Evolutionary conservation across 2,797 vertebrate species (phyloP).

Genomic region (Brotula barbata): DNA sequence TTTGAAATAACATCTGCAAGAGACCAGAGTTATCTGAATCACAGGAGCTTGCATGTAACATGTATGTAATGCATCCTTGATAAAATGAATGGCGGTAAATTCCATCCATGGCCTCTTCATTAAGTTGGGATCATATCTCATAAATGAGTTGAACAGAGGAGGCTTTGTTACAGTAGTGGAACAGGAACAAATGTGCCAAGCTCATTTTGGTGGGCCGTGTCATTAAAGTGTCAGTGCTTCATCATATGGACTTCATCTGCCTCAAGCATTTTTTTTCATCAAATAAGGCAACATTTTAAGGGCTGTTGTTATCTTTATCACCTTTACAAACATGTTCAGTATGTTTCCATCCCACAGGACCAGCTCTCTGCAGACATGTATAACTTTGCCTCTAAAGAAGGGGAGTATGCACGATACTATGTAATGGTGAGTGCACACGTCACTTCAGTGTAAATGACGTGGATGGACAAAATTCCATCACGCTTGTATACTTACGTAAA

Average conservation of each 20-base stretch:
- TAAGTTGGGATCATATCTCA: slow-evolving; percentile 35
- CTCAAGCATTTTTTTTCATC: no score
- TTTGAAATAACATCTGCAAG: not conserved
- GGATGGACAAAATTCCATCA: not conserved
- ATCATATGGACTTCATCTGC: slow-evolving; percentile 41
- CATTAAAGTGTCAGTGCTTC: slow-evolving; percentile 48
- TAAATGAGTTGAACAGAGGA: slow-evolving; percentile 47
- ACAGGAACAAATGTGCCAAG: slow-evolving; percentile 5
- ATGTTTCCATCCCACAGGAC: slow-evolving; percentile 79
- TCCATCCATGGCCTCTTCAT: slow-evolving; percentile 34
- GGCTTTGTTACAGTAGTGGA: slow-evolving; percentile 37
- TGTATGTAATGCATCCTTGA: not conserved
- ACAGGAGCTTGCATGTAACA: not conserved
- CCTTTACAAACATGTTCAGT: slow-evolving; percentile 10
- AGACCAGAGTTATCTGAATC: not conserved
- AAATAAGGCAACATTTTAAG: no score
- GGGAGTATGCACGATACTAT: slow-evolving; percentile 90
- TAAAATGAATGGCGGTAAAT: slow-evolving; percentile 9
- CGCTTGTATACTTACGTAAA: not conserved
- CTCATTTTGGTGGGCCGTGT: slow-evolving; percentile 27
- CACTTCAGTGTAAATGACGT: slow-evolving; percentile 11
- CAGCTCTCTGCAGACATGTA: slow-evolving; percentile 97
- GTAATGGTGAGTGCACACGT: slow-evolving; percentile 83
- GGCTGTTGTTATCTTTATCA: no score
- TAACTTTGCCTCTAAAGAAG: slow-evolving; percentile 93